These are phyloP conservation scores for Poecile atricapillus DNA, from an alignment of 2,113 vertebrate genomes.

Conservation along the genomic window DNA sequence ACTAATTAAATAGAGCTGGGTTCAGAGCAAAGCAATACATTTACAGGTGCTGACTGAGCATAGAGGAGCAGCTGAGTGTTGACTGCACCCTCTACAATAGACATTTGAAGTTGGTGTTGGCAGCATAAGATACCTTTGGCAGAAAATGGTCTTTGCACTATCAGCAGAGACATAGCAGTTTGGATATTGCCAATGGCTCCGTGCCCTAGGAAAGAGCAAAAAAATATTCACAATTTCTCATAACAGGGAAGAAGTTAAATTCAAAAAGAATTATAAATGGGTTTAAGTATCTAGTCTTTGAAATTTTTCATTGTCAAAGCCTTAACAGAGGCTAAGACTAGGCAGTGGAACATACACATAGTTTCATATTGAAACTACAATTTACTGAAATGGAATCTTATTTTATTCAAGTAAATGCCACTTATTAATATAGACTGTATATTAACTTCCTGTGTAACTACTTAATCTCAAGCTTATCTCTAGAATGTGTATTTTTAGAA, in stretches of 20 bases:
- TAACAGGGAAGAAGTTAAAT: background rate
- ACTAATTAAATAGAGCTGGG: background rate
- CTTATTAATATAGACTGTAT: background rate
- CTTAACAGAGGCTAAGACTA: background rate
- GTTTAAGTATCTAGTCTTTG: background rate
- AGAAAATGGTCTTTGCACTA: background rate
- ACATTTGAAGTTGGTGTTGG: background rate
- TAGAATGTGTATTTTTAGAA: constrained; percentile 8
- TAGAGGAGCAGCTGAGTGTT: background rate
- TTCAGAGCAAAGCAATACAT: background rate
- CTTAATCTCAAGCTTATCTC: background rate
- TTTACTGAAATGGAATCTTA: background rate
- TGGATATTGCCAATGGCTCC: background rate
- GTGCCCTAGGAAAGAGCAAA: background rate
- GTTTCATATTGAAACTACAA: background rate
- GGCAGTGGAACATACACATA: background rate
- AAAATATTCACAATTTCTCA: background rate
- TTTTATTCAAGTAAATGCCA: background rate
- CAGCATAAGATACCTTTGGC: background rate
- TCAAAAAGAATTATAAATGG: background rate
- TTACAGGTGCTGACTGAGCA: background rate
- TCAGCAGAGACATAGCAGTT: background rate
- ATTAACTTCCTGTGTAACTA: background rate
- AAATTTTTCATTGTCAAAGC: background rate
- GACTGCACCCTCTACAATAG: background rate